Percentiles rank a stretch among this genome's conserved stretches.
Evolutionary conservation across 2,888 invertebrate species (phyloP).

Genomic region (Seira sanloemensis): DNA sequence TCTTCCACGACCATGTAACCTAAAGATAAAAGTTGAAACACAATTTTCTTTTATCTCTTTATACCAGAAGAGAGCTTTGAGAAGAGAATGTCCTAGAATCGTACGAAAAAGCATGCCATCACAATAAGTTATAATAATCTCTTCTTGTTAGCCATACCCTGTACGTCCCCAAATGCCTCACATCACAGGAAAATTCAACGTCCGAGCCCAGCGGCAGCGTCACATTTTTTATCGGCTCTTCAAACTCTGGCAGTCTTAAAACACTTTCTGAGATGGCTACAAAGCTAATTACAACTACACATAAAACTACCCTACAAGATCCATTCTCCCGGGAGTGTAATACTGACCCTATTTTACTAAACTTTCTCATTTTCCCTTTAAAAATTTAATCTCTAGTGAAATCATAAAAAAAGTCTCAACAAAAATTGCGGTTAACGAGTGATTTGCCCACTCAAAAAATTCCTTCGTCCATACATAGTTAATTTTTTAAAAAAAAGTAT

Average conservation of each 20-base stretch:
- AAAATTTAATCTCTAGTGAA: not conserved
- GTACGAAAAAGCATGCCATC: not conserved
- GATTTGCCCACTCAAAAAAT: too few relatives aligned
- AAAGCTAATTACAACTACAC: not conserved
- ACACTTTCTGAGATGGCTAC: not conserved
- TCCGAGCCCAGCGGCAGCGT: conserved; percentile 60
- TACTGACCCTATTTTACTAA: not conserved
- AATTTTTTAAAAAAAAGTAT: too few relatives aligned
- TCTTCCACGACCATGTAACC: conserved; percentile 69
- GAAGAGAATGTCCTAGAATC: too few relatives aligned
- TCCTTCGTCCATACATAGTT: too few relatives aligned
- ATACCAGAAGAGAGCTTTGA: too few relatives aligned
- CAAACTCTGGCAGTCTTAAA: conserved; percentile 60
- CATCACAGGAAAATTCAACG: conserved; percentile 68
- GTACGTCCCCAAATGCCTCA: conserved; percentile 63
- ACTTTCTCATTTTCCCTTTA: not conserved
- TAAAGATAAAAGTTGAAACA: conserved; percentile 44
- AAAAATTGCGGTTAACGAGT: too few relatives aligned
- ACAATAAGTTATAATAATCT: too few relatives aligned
- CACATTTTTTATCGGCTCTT: conserved; percentile 68
- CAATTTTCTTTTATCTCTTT: too few relatives aligned
- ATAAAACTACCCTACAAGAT: not conserved
- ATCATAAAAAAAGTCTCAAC: too few relatives aligned
- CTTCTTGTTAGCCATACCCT: conserved; percentile 66
- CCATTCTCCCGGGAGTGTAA: not conserved